Base-by-base conservation (phyloP, 2,888 invertebrate species). In the Corbicula japonica region DNA sequence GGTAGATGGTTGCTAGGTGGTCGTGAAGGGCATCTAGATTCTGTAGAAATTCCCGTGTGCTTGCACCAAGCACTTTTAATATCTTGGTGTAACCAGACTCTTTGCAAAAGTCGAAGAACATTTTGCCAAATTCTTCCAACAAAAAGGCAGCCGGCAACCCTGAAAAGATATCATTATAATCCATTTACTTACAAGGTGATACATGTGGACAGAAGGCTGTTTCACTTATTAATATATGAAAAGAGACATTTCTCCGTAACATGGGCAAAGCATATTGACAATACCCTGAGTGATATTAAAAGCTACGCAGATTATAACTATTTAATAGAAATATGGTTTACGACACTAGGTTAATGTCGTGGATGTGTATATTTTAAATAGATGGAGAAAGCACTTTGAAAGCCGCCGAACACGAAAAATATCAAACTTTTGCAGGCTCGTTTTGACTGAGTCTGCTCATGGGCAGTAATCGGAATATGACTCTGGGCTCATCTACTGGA, bases 11-110 rank as follows among this genome's bases (percentile, higher is more conserved):
- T 35, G 91, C 98, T 91, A 98, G 95, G 92, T 98, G 98, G 92
- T 98, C 98, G 92, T 99, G 98, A 2, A 99, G 95, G 4, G 98
- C 98, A 93, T 99, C 99, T 90, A 99, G 94, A 94, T 99, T 98
- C 97, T 99, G 94, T 82, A 99, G 94, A 94, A 99, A 99, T 94
- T 99, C 98, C 83, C 97, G 95, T 0, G 98, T 98, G 18, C 98
- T 98, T 8, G 98, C 98, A 46, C 98, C 98, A 6, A 98, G 94
- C 0, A 98, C 98, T 94, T 98, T 97, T 38, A 98, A 95, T 85
- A 98, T 98, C 94, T 98, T 98, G 92, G 98, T 98, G 91, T 98
- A 98, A 5, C 98, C 98, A 2, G 98, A 91, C 68, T 91, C 91
- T 54, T 90, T 87, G 78, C 92, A 92, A 77, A 91, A 91, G 32